Base-by-base conservation (phyloP, 2,113 vertebrate genomes). In the Pungitius pungitius region DNA sequence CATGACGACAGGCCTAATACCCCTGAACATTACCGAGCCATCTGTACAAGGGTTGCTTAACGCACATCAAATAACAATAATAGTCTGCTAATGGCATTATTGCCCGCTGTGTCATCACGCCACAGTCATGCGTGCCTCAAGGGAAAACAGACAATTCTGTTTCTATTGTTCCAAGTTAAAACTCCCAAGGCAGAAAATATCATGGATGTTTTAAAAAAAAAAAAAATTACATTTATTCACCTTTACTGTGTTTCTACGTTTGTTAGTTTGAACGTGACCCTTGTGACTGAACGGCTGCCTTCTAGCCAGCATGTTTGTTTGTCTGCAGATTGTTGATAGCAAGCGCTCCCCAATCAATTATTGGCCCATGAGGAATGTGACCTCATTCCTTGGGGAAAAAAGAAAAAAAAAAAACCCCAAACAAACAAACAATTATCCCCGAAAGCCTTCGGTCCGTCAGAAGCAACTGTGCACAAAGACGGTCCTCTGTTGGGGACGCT, bases 1-100 rank as follows among this genome's bases (percentile, higher is more conserved):
- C 87, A 91, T 87, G 83, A 85, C 86, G 89, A 86, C 89, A 72
- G 64, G 76, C 62, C 73, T 85, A 90, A 86, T 86, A 87, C 81
- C 87, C 70, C 70, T 58, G 80, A 88, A 83, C 84, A 87, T 87
- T 82, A 88, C 81, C 80, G 81, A 89, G 85, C 83, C 89, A 92
- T 90, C 85, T 90, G 89, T 45, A 73, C 69, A 81, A 70, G 73
- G 73, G 68, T 76, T 87, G 81, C 78, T 85, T 86, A 82, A 84
- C 49, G 70, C 85, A 89, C 87, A 90, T 90, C 89, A 87, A 87
- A 88, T 83, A 88, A 77, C 78, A 80, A 66, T 88, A 90, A 89
- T 88, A 83, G 81, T 72, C 75, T 73, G 65, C 83, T 90, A 86
- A 88, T 90, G 79, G 85, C 54, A 54, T 84, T 82, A 81, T 86